Base-by-base conservation (phyloP, 2,797 vertebrate species). In the Zenarchopterus dispar region DNA sequence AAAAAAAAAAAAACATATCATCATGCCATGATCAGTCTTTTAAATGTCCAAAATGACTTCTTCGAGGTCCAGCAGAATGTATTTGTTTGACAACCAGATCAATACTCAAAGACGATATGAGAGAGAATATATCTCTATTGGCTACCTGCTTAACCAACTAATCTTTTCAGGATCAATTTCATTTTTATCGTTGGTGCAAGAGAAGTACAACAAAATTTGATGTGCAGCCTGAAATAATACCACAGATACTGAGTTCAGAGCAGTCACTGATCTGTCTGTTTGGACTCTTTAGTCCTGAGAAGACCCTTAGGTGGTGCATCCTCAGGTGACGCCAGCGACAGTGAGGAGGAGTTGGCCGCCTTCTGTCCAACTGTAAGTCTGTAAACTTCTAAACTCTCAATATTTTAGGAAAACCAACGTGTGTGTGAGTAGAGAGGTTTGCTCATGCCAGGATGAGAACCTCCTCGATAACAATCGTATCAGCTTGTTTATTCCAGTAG, bases 281-380 rank as follows among this genome's bases (percentile, higher is more conserved):
- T 86, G 19, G 79, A 73, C 68, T 59, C 65, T 84, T 59, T 80
- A 99, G 97, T 96, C 82, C 93, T 94, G 56, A 87, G 85, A 19
- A 89, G 83, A 78, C 85, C 94, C 28, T 82, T 95, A 0, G 86
- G 66, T 6, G 90, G 89, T 16, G 90, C 91, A 22, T 73, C 70
- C 31, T 75, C 75, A 0, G 93, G 89, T 0, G 93, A 94, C 15
- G 93, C 73, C 66, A 97, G 95, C 36, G 97, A 99, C 89, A 99
- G 97, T 0, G 97, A 99, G 78, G 97, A 98, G 82, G 97, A 99
- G 80, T 90, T 99, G 33, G 96, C 97, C 21, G 96, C 96, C 0
- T 99, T 99, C 91, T 99, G 97, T 69, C 97, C 97, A 62, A 93
- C 92, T 79, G 97, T 98, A 93, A 91, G 79, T 67, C 44, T 67